Evolutionary conservation across 1,140 invertebrate species (phyloP), one percentile per base, ranked within the genome.

Genomic region (Zophobas atratus): DNA sequence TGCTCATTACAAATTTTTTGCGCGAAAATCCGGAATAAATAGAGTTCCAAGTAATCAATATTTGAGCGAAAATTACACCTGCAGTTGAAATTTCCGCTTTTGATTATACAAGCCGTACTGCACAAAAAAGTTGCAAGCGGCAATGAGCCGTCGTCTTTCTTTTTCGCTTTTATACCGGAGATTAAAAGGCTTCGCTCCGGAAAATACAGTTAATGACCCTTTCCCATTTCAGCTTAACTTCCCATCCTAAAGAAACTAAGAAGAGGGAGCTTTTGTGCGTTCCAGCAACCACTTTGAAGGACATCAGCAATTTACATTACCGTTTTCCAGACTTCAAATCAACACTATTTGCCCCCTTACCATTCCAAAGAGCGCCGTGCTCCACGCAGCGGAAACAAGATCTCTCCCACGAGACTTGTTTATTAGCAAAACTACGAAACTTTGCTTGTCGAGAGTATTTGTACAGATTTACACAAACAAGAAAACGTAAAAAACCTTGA

Each of bases 401-500:
- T 60, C 6, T 60, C 56, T 60, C 55, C 55, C 55, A 57, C 49
- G 49, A 51, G 49, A 51, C 20, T 20, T 46, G 55, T 57, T 57
- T 2, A 57, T 57, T 33, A 57, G 55, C 43, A 46, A 46, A 20
- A 20, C 20, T 57, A 63, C 36, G 57, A 39, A 39, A 38, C 57
- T 63, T 63, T 63, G 36, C 57, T 63, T 63, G 57, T 67, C 20
- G 20, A 46, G 39, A 41, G 39, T 43, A 43, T 67, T 67, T 67
- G 39, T 67, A 43, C 60, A 67, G 60, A 67, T 67, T 41, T 51
- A 51, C 8, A 67, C 39, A 67, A 67, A 67, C 60, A 67, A 67
- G 60, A 67, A 67, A 39, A 38, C 57, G 35, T 43, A 43, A 67
- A 51, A 43, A 67, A 43, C 60, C 60, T 67, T 67, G 60, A 39